Conservation (phyloP, 2,888 invertebrate species). For the Baccha elongata region DNA sequence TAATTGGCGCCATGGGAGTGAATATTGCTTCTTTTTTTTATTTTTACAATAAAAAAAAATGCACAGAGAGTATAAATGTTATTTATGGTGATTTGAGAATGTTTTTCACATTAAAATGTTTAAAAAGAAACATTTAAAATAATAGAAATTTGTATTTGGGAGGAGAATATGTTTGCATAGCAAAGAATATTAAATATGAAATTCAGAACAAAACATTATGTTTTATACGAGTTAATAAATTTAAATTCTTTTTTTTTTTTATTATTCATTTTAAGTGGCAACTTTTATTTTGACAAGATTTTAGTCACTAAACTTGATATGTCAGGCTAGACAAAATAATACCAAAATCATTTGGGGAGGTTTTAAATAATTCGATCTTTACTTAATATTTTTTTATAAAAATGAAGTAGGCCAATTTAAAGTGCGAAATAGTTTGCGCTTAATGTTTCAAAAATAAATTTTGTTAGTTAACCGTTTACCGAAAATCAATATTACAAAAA, state of each 20-base stretch:
- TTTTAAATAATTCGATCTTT: too few species aligned
- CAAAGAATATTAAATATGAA: neutral
- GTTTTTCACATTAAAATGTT: slow-evolving; percentile 21
- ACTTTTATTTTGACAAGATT: too few species aligned
- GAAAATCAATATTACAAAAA: too few species aligned
- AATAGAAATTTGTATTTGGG: neutral
- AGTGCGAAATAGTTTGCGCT: too few species aligned
- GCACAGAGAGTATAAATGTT: neutral
- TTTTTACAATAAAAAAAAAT: slow-evolving; percentile 3
- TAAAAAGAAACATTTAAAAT: neutral
- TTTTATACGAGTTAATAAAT: neutral
- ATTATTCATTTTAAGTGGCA: neutral
- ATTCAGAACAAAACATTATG: neutral
- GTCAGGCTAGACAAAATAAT: too few species aligned
- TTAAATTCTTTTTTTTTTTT: neutral
- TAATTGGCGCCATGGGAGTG: slow-evolving; percentile 35
- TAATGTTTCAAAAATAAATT: too few species aligned
- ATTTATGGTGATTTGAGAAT: slow-evolving; percentile 20
- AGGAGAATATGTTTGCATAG: neutral
- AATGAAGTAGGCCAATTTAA: too few species aligned
- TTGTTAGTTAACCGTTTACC: too few species aligned
- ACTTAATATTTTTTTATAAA: too few species aligned
- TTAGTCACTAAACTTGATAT: too few species aligned
- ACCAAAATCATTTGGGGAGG: too few species aligned
- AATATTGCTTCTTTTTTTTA: slow-evolving; percentile 16